Base-by-base conservation (phyloP, 2,888 invertebrate species). In the Epistrophella euchroma region DNA sequence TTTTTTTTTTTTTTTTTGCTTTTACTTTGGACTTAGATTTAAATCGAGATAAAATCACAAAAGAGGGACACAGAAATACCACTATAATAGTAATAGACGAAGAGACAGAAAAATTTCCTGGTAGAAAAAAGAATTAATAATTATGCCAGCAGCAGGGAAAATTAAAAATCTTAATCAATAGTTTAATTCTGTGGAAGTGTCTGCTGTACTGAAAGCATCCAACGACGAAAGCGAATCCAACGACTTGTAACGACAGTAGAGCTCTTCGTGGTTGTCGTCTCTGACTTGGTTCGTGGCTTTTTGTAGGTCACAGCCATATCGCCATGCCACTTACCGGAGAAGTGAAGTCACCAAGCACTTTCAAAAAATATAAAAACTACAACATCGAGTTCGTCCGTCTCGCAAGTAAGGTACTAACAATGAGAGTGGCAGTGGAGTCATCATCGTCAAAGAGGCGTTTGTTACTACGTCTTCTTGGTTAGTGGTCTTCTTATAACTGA, bases 261-360 rank as follows among this genome's bases (percentile, higher is more conserved):
- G 17, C 32, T 32, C 32, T 4, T 52, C 22, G 6, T 37, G 19
- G 13, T 22, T 6, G 6, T 37, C 71, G 66, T 73, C 68, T 45
- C 11, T 37, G 60, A 55, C 60, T 78, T 37, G 70, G 78, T 74
- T 47, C 47, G 70, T 84, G 77, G 68, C 70, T 71, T 71, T 84
- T 84, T 79, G 62, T 84, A 72, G 84, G 84, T 84, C 84, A 79
- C 50, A 32, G n/a, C 37, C 56, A 32, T 55, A 79, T 45, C 40
- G n/a, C 37, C 56, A 32, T 55, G 74, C 50, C 64, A 45, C 62
- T 78, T 64, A 74, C 66, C 58, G 37, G 37, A 70, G 74, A 71
- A 74, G 74, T 58, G 79, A 84, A 84, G 79, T 84, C 84, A 79
- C 71, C 79, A 75, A 84, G 71, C 70, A 74, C 84, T 84, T 75